These are phyloP conservation scores for Epinephelus malabaricus DNA, from an alignment of 2,797 vertebrate species.

Conservation along the genomic window DNA sequence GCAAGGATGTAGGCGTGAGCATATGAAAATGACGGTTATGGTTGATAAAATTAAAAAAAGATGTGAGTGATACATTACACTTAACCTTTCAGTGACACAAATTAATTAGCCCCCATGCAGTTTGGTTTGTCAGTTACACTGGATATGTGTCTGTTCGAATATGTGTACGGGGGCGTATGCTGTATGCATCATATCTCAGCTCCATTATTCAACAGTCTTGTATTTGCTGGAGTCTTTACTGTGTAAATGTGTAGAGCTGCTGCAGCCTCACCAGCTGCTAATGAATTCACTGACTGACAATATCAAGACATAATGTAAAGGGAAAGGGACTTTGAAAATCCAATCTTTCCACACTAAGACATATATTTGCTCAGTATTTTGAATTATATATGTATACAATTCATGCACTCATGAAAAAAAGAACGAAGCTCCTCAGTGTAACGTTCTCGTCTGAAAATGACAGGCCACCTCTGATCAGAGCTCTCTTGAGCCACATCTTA, in stretches of 20 bases:
- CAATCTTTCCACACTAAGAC: neutral
- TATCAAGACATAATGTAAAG: conserved; percentile 13
- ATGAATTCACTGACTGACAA: conserved; percentile 31
- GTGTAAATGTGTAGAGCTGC: conserved; percentile 17
- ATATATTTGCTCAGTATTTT: neutral
- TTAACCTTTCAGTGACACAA: conserved; percentile 18
- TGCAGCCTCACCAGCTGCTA: conserved; percentile 12
- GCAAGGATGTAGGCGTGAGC: neutral
- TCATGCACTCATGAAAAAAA: neutral
- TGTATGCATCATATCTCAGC: conserved; percentile 16
- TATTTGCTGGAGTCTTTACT: conserved; percentile 16
- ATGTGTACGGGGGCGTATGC: neutral
- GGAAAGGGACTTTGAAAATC: conserved; percentile 28
- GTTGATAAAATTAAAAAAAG: neutral
- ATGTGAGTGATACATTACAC: neutral
- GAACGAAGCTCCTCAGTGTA: neutral
- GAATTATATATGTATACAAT: conserved; percentile 8
- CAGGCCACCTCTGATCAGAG: conserved; percentile 35
- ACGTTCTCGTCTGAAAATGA: conserved; percentile 31
- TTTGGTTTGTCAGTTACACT: conserved; percentile 7
- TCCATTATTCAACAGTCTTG: neutral
- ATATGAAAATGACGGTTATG: conserved; percentile 2
- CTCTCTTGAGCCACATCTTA: conserved; percentile 42
- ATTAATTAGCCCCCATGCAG: conserved; percentile 20
- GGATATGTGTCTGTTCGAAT: conserved; percentile 1